A percentile compares a stretch with the other conserved stretches of the same genome.
These are phyloP conservation scores for Mythimna vitellina DNA, from an alignment of 2,888 invertebrate genomes.

Conservation along the genomic window DNA sequence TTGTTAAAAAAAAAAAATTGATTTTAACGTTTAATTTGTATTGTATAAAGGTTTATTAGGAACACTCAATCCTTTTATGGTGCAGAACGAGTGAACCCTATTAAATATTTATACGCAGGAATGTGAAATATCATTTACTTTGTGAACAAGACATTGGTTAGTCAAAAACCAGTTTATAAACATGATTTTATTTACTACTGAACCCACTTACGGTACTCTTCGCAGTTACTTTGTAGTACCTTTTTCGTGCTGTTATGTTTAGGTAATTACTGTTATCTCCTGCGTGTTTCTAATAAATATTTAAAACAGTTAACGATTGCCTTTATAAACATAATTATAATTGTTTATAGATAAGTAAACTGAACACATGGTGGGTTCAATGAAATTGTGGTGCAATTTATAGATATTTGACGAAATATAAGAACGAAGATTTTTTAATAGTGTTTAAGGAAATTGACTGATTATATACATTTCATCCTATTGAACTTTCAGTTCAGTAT, in stretches of 20 bases:
- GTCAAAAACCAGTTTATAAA: background rate
- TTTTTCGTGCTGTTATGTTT: slow-evolving; percentile 20
- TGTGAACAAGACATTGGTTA: background rate
- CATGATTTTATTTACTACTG: background rate
- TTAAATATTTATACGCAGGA: background rate
- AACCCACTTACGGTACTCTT: background rate
- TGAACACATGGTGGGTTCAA: slow-evolving; percentile 42
- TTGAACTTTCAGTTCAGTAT: background rate
- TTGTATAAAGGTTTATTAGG: too few species aligned
- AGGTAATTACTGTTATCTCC: slow-evolving; percentile 23
- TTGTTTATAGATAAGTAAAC: slow-evolving; percentile 35
- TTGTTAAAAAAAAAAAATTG: too few species aligned
- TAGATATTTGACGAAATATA: slow-evolving; percentile 3
- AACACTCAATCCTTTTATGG: too few species aligned
- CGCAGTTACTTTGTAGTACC: background rate
- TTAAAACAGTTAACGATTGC: slow-evolving; percentile 44
- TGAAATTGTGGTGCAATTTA: slow-evolving; percentile 44
- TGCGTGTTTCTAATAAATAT: slow-evolving; percentile 37
- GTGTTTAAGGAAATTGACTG: background rate
- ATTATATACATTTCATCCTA: background rate
- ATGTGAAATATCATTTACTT: background rate
- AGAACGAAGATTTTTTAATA: slow-evolving; percentile 5
- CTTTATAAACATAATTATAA: slow-evolving; percentile 48
- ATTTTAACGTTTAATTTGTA: too few species aligned
- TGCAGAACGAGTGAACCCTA: too few species aligned